Evolutionary conservation across 2,888 invertebrate genomes (phyloP).

Genomic region (Crocallis elinguaria): DNA sequence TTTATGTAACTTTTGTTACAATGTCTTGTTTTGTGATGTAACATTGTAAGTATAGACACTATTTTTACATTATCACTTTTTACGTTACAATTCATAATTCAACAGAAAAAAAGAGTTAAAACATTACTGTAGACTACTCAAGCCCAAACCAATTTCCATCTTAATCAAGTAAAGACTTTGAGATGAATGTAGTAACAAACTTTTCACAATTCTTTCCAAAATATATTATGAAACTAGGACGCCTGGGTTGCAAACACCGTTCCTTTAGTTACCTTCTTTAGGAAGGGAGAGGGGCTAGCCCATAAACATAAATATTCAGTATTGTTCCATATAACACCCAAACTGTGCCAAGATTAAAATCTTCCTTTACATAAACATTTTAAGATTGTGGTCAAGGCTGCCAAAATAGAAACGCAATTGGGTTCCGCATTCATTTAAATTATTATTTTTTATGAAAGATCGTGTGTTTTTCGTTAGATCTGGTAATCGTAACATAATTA

Average conservation of each 20-base stretch:
- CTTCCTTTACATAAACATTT: slow-evolving; percentile 25
- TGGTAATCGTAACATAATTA: too few species aligned
- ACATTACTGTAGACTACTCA: too few species aligned
- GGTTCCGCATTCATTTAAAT: not conserved
- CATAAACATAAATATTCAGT: slow-evolving; percentile 42
- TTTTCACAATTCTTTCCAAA: slow-evolving; percentile 2
- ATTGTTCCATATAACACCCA: slow-evolving; percentile 18
- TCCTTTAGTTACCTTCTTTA: not conserved
- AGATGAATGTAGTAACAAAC: too few species aligned
- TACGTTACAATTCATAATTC: too few species aligned
- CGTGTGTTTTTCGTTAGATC: too few species aligned
- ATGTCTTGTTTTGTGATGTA: too few species aligned
- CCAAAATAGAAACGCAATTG: not conserved
- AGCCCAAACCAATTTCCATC: too few species aligned
- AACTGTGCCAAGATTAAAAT: slow-evolving; percentile 36
- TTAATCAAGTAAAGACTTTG: too few species aligned
- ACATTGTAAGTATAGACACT: too few species aligned
- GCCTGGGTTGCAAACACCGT: not conserved
- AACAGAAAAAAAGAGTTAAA: too few species aligned
- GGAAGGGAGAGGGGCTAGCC: not conserved
- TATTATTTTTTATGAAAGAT: not conserved
- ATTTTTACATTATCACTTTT: too few species aligned
- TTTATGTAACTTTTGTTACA: too few species aligned
- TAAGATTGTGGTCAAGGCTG: slow-evolving; percentile 5
- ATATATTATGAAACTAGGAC: slow-evolving; percentile 9